Evolutionary conservation across 2,888 invertebrate genomes (phyloP), one percentile per base, ranked within the genome.

Genomic region (Tachina grossa): DNA sequence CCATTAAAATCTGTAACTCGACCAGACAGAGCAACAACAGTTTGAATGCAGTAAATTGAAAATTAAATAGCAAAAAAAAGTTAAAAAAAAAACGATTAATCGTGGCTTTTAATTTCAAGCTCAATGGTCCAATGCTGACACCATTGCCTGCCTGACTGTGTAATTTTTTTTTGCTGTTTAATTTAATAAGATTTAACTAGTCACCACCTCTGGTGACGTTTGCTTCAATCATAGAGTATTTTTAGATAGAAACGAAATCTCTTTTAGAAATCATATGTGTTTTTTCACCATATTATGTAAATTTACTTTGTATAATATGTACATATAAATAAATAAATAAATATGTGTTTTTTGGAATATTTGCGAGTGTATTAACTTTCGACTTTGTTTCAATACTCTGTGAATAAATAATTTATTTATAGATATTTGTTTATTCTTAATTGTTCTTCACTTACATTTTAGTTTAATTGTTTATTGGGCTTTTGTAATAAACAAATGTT

Each of bases 101-200:
- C 88, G 89, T 89, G 85, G 88, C 87, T 87, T 89, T 89, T 90
- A 88, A 89, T 91, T 90, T 89, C 57, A 51, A 79, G 45, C 59
- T 61, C 13, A 74, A 41, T 74, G 61, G 9, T 53, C 51, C 10
- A 8, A 45, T 59, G 61, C 61, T 47, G 61, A 14, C 51, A 74
- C 47, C 61, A 74, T 51, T 74, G 39, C 14, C 16, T 65, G 57
- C 14, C 39, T 57, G 57, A 31, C 19, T 57, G 31, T 31, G 31
- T 57, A 39, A 9, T 59, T 49, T 59, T 16, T 8, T 9, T 9
- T 72, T 5, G 31, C 1, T 57, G 0, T 9, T 9, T 31, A 31
- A 2, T 41, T 11, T 53, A 71, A 57, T 47, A 71, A 71, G 59
- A 41, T 61, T 4, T 9, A 59, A 16, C 47, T 59, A 39, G 31